A percentile compares a stretch with the other conserved stretches of the same genome.
Conservation (phyloP, 2,888 invertebrate species). For the Aphodius sticticus region DNA sequence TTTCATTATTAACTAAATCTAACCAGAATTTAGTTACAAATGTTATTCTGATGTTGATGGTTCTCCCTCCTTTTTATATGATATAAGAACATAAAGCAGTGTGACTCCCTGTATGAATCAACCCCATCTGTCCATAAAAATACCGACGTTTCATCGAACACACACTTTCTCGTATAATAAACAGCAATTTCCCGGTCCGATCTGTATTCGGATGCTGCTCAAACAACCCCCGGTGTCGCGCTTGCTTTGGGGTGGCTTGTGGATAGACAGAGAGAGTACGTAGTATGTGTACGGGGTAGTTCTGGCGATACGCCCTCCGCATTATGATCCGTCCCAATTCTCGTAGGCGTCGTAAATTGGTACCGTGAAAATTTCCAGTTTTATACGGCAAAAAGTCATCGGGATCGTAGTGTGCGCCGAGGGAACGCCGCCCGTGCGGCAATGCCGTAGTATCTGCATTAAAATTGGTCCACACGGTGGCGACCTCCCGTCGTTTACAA, state of each 20-base stretch:
- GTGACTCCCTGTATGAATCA: neutral
- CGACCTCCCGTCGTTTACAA: conserved; percentile 10
- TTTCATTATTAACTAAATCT: too few species aligned
- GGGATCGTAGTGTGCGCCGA: neutral
- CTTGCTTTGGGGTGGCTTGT: neutral
- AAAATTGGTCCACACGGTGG: neutral
- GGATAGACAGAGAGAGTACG: neutral
- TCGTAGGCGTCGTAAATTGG: conserved; percentile 4
- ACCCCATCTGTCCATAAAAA: conserved; percentile 4
- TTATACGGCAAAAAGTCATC: conserved; percentile 4
- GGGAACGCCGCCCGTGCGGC: neutral
- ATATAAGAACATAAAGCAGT: neutral
- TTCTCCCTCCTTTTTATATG: too few species aligned
- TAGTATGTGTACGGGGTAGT: neutral
- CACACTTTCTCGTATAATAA: neutral
- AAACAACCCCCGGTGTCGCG: neutral
- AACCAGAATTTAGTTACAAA: too few species aligned
- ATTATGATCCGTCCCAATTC: conserved; percentile 4
- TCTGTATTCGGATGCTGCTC: neutral
- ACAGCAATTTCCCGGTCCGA: neutral
- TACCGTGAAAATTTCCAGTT: neutral
- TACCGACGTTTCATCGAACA: neutral
- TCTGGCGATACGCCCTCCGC: neutral
- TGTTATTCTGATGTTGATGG: too few species aligned
- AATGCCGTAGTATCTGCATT: neutral